Conservation (phyloP, 2,113 vertebrate genomes). For the Lamprologus ornatipinnis region DNA sequence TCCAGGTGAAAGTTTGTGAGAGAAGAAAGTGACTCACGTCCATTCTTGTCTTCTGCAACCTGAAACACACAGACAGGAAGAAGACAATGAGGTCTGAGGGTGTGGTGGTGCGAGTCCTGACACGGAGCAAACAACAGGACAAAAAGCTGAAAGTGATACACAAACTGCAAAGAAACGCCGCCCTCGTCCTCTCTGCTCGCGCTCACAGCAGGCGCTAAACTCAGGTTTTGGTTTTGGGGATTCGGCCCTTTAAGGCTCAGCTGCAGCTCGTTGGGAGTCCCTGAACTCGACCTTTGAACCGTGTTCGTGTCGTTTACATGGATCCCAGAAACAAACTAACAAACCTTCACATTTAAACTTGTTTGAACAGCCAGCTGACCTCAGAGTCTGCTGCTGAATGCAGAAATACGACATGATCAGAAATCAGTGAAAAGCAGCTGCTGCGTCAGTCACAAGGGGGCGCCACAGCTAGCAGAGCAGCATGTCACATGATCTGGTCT, state of each 20-base stretch:
- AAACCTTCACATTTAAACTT: background rate
- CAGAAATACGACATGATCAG: background rate
- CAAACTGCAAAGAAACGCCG: background rate
- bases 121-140: background rate
- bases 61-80: background rate
- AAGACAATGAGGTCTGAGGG: background rate
- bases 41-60: background rate
- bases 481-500: background rate
- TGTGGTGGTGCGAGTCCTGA: background rate
- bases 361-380: background rate
- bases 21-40: background rate
- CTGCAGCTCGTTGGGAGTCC: background rate
- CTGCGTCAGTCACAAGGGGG: background rate
- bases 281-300: background rate
- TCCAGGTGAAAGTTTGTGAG: background rate
- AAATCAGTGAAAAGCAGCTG: background rate
- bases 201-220: background rate
- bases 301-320: background rate
- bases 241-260: background rate
- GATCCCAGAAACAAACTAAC: background rate
- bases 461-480: background rate
- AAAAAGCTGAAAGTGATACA: background rate
- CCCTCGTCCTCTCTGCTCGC: background rate
- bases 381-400: background rate
- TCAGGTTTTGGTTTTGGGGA: background rate